These are phyloP conservation scores for Drosophila longiperda DNA, from an alignment of 2,888 invertebrate species.

Conservation along the genomic window DNA sequence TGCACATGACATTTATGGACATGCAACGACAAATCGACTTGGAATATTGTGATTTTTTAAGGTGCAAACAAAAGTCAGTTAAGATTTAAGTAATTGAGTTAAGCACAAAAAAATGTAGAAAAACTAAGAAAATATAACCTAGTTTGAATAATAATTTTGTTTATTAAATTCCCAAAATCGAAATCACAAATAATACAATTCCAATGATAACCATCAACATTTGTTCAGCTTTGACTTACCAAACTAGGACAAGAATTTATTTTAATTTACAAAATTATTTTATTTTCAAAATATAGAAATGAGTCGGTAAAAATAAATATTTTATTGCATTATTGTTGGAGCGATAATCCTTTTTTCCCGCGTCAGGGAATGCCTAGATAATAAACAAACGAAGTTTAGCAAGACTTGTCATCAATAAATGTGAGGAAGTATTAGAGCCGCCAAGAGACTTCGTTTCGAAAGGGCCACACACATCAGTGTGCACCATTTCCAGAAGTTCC, in stretches of 20 bases:
- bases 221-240: background rate
- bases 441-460: background rate
- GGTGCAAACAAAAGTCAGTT: background rate
- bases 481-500: background rate
- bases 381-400: too few species aligned
- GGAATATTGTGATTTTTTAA: background rate
- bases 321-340: background rate
- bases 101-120: background rate
- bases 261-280: background rate
- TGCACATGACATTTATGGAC: conserved; percentile 50
- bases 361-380: too few species aligned
- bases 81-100: background rate
- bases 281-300: background rate
- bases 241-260: background rate
- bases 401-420: conserved; percentile 1
- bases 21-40: background rate
- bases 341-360: too few species aligned
- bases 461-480: background rate
- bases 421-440: background rate
- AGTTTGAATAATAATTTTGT: background rate
- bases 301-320: too few species aligned
- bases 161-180: background rate
- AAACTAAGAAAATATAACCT: background rate
- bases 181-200: background rate
- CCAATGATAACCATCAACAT: background rate